These are phyloP conservation scores for Perognathus longimembris DNA, from an alignment of 2,113 vertebrate species.

Conservation along the genomic window DNA sequence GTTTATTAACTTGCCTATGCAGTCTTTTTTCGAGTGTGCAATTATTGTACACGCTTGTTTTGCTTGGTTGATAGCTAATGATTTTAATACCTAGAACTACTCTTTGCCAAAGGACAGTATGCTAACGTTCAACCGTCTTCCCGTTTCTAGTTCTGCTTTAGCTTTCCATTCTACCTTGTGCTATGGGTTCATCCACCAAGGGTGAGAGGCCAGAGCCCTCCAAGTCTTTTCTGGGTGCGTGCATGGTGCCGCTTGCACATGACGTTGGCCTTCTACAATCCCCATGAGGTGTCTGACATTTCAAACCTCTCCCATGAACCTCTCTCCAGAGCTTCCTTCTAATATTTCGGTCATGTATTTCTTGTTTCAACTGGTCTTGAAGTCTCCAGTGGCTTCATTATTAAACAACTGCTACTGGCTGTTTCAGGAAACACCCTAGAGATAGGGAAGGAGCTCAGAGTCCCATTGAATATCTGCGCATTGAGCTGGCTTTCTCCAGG, in stretches of 20 bases:
- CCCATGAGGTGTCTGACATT: no score
- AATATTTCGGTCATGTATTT: no score
- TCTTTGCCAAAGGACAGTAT: not conserved
- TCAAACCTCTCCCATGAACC: accelerated
- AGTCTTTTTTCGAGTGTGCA: not conserved
- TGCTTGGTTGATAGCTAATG: not conserved
- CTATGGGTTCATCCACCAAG: not conserved
- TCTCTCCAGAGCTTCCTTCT: not conserved
- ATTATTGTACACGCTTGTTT: not conserved
- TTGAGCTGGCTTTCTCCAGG: not conserved
- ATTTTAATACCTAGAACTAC: not conserved
- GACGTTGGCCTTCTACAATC: not conserved
- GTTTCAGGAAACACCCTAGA: not conserved
- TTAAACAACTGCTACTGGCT: not conserved
- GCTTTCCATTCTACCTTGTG: not conserved
- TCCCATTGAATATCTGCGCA: no score
- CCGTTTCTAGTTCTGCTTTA: not conserved
- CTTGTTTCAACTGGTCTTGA: no score
- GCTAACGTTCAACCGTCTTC: accelerated
- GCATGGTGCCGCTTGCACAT: accelerated
- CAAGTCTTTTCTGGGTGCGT: no score
- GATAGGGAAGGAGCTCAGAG: not conserved
- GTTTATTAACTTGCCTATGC: not conserved
- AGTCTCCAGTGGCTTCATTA: no score
- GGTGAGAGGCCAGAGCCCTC: not conserved